Evolutionary conservation across 2,888 invertebrate genomes (phyloP).

Genomic region (Hedychridium roseum): DNA sequence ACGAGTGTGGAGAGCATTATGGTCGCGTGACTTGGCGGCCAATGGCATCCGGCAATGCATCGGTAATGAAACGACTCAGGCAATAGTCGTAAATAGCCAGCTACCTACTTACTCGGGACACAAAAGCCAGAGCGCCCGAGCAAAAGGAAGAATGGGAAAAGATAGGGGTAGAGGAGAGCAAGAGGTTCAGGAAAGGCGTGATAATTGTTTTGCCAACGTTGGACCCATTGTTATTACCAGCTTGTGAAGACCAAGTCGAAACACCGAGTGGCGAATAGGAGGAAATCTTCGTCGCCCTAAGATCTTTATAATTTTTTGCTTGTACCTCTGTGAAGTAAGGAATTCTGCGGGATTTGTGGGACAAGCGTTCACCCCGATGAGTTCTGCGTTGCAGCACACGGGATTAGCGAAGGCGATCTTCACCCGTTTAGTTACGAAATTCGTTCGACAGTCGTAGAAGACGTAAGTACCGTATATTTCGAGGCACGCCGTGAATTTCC

Average conservation of each 20-base stretch:
- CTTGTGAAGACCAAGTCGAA: background rate
- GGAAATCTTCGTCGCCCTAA: no score
- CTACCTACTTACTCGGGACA: conserved; percentile 47
- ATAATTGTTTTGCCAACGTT: conserved; percentile 44
- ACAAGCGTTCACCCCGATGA: no score
- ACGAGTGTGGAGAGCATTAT: conserved; percentile 33
- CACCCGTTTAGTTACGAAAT: no score
- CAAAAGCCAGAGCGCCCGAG: no score
- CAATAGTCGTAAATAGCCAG: conserved; percentile 51
- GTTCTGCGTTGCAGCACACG: no score
- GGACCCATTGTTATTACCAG: conserved; percentile 27
- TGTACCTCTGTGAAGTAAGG: no score
- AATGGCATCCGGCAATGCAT: conserved; percentile 47
- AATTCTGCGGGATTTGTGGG: no score
- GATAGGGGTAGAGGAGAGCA: no score
- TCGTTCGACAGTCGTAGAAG: conserved; percentile 9
- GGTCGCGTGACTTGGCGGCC: conserved; percentile 50
- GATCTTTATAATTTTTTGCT: no score
- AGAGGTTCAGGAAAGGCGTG: conserved; percentile 38
- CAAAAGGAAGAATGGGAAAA: no score
- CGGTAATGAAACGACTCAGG: conserved; percentile 50
- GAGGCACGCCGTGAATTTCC: conserved; percentile 52
- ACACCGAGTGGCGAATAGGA: background rate
- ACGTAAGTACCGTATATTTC: conserved; percentile 40
- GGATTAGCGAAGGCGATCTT: no score